phyloP scores from a whole-genome alignment of 1,140 invertebrate genomes.

The Oryctes rhinoceros region DNA sequence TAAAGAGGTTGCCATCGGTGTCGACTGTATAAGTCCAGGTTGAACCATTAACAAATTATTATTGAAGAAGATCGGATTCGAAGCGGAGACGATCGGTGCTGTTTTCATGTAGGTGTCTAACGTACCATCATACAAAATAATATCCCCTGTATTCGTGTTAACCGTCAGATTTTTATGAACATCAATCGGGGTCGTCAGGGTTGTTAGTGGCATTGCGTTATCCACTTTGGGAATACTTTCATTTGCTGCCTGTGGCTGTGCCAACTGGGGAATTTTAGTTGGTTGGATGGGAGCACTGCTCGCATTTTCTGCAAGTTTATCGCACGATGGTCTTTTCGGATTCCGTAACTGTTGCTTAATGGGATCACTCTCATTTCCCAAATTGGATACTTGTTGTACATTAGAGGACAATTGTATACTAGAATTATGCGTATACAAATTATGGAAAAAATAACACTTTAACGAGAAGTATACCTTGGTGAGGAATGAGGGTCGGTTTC shows the following conservation, averaged over 20 bases:
- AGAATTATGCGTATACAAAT: background rate
- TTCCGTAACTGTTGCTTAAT: constrained; percentile 15
- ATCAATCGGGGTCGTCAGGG: background rate
- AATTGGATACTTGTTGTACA: background rate
- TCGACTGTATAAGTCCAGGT: background rate
- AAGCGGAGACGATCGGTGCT: background rate
- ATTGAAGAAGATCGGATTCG: constrained; percentile 26
- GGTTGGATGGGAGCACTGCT: background rate
- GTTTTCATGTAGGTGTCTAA: constrained; percentile 46
- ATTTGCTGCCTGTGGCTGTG: background rate
- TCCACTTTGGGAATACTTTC: background rate
- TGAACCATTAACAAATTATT: constrained; percentile 42
- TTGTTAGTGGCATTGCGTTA: background rate
- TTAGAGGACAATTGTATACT: background rate
- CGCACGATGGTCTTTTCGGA: background rate
- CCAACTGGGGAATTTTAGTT: background rate
- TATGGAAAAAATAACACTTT: background rate
- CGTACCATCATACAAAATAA: constrained; percentile 44
- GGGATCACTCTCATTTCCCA: background rate
- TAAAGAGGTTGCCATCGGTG: background rate
- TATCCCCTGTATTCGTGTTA: constrained; percentile 34
- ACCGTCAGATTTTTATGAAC: constrained; percentile 35
- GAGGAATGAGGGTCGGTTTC: background rate
- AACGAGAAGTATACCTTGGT: background rate
- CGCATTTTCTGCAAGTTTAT: background rate